Evolutionary conservation across 1,140 invertebrate species (phyloP), one percentile per base, ranked within the genome.

Genomic region (Venustaconcha ellipsiformis): DNA sequence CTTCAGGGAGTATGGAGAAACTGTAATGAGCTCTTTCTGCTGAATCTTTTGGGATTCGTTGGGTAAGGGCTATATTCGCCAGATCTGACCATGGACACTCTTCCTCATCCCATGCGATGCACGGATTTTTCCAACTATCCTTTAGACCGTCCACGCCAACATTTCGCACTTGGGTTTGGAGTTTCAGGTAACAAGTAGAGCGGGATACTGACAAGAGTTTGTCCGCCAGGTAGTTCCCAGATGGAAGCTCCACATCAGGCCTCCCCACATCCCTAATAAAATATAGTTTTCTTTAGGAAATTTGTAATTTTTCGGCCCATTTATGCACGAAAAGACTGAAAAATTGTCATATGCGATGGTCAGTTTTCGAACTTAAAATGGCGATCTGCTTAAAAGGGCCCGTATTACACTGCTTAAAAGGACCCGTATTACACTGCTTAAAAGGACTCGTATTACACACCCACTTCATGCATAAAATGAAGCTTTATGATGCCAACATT

Each of bases 71-170:
- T 13, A 76, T 14, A 37, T 72, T 65, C 13, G 75, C 67, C 11
- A 76, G 64, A 56, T 76, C 70, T 23, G n/a, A 37, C 75, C 75
- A 76, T 26, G 69, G 75, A 62, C 57, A 76, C 18, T 70, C 75
- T 17, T 66, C 58, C 57, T 76, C 75, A 6, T 76, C 69, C 75
- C 75, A 76, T 14, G 23, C 59, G 13, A 20, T 55, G 8, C 56
- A 60, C 5, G 75, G 68, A 17, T 74, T 67, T 60, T 26, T 66
- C 18, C 37, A 48, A 11, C 37, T 48, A 48, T 67, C 37, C 6
- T 68, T 23, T 17, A 26, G 3, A 1, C 14, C 48, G n/a, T 68
- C 23, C n/a, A 57, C 8, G 57, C 30, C 58, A 13, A 14, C 17
- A 48, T 76, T 65, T n/a, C 75, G 60, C 8, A 76, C 60, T 58